phyloP scores from a whole-genome alignment of 2,113 vertebrate genomes.

The Sakesphorus luctuosus region DNA sequence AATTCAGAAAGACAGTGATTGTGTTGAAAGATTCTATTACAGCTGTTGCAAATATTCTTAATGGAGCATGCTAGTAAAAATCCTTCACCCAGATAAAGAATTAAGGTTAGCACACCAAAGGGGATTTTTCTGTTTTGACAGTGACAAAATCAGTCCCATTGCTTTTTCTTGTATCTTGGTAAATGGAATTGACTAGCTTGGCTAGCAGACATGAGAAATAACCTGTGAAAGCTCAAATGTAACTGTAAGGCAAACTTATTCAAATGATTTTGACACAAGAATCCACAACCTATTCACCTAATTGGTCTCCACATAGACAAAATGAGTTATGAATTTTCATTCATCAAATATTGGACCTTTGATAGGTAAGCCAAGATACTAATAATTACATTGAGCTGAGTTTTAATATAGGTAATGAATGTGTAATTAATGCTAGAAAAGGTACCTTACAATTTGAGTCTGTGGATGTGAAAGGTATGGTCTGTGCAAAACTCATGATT shows the following conservation, averaged over 20 bases:
- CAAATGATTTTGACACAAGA: not conserved
- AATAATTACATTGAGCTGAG: not conserved
- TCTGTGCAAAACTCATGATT: not conserved
- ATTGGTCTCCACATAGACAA: not conserved
- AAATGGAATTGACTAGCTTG: not conserved
- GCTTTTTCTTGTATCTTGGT: not conserved
- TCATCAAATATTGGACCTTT: not conserved
- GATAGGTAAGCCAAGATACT: not conserved
- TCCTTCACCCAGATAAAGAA: not conserved
- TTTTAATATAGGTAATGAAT: not conserved
- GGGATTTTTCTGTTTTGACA: not conserved
- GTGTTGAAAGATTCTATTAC: not conserved
- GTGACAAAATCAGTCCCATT: not conserved
- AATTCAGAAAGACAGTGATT: not conserved
- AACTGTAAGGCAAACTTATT: not conserved
- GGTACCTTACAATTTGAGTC: not conserved
- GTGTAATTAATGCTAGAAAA: not conserved
- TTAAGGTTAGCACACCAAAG: not conserved
- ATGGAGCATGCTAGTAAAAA: not conserved
- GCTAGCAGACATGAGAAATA: not conserved
- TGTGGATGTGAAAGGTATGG: not conserved
- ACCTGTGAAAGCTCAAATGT: not conserved
- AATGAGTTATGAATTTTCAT: not conserved
- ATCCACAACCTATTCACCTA: not conserved
- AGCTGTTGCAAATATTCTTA: not conserved